Evolutionary conservation across 2,888 invertebrate species (phyloP).

Genomic region (Cerastis rubricosa): DNA sequence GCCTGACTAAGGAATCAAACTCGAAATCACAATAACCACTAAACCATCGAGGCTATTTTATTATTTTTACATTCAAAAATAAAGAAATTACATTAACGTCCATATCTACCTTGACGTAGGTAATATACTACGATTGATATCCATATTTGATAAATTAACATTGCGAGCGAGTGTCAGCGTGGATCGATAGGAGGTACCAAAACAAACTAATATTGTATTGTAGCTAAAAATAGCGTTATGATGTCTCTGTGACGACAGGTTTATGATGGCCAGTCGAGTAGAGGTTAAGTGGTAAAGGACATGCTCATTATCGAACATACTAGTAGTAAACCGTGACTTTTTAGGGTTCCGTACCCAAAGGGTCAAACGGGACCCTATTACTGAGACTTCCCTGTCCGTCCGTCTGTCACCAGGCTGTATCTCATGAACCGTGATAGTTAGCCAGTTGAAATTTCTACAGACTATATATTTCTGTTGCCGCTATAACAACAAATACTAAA

Average conservation of each 20-base stretch:
- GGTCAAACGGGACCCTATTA: no score
- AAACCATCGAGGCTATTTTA: no score
- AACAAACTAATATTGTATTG: conserved; percentile 46
- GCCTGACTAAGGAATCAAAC: no score
- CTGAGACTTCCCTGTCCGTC: no score
- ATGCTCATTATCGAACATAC: background rate
- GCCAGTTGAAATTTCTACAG: no score
- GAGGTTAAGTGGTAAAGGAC: background rate
- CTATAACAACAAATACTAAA: no score
- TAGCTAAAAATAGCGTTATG: conserved; percentile 46
- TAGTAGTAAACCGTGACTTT: background rate
- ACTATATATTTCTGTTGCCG: no score
- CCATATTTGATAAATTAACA: conserved; percentile 3
- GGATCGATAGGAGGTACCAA: conserved; percentile 44
- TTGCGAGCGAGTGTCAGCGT: background rate
- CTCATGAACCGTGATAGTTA: no score
- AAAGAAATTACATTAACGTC: background rate
- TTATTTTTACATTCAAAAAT: background rate
- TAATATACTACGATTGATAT: background rate
- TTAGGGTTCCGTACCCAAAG: no score
- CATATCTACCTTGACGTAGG: conserved; percentile 15
- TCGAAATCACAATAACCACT: no score
- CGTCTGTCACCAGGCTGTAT: no score
- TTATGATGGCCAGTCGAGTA: background rate
- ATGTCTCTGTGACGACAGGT: background rate